These are phyloP conservation scores for Galagoides demidoff DNA, from an alignment of 2,797 vertebrate genomes.

Conservation along the genomic window DNA sequence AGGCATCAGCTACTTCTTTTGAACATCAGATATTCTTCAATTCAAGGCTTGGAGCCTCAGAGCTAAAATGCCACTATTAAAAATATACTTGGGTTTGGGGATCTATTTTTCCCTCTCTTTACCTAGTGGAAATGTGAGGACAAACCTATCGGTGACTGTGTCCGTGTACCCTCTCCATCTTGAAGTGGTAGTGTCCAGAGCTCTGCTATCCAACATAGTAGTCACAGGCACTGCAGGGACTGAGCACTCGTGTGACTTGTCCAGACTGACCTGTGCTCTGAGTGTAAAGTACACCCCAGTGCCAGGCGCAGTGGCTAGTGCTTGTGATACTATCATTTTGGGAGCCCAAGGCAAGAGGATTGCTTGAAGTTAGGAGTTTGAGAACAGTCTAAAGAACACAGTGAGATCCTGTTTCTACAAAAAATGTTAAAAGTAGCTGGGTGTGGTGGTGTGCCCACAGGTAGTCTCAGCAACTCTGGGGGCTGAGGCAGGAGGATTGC, in stretches of 20 bases:
- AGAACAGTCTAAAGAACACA: background rate
- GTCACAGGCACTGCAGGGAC: too few relatives aligned
- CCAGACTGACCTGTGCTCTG: background rate
- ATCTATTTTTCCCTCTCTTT: background rate
- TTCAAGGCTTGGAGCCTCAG: background rate
- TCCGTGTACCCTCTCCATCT: background rate
- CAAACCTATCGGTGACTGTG: background rate
- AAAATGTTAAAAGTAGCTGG: background rate
- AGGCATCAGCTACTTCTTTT: background rate
- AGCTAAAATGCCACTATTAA: background rate
- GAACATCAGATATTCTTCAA: background rate
- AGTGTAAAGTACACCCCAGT: background rate
- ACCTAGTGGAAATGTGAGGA: background rate
- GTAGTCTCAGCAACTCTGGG: background rate
- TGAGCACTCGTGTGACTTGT: background rate
- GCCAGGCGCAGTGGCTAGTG: background rate
- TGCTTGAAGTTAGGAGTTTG: background rate
- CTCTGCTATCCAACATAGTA: rapidly evolving
- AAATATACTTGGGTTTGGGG: background rate
- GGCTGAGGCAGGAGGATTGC: background rate
- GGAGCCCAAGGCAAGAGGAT: background rate
- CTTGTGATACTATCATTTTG: background rate
- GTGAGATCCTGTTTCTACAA: background rate
- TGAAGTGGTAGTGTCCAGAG: background rate
- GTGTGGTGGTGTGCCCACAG: background rate